phyloP scores from a whole-genome alignment of 2,888 invertebrate genomes.

The Trimorus sp. region DNA sequence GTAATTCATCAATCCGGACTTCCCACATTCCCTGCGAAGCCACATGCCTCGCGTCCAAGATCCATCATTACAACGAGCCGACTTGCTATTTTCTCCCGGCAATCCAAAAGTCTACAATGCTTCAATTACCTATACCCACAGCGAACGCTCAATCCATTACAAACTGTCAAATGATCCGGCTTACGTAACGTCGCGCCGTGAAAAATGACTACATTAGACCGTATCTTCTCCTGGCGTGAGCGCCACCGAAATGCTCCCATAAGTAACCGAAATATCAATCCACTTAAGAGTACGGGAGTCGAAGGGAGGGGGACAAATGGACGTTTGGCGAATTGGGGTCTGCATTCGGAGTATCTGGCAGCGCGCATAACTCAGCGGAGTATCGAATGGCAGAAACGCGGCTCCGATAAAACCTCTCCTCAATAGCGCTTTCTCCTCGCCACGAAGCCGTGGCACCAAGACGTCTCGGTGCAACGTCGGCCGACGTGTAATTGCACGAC shows the following conservation, averaged over 20 bases:
- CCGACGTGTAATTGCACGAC: constrained; percentile 61
- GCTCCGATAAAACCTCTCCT: constrained; percentile 60
- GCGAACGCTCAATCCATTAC: constrained; percentile 38
- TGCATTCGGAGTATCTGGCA: not conserved
- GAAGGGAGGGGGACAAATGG: not conserved
- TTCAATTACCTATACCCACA: constrained; percentile 46
- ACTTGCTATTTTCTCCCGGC: constrained; percentile 26
- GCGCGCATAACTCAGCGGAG: constrained; percentile 42
- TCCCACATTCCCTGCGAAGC: no score
- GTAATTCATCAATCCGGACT: no score
- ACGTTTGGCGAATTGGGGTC: constrained; percentile 23
- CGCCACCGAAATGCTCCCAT: not conserved
- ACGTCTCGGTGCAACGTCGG: constrained; percentile 34
- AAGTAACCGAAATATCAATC: constrained; percentile 35
- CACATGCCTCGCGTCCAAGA: not conserved
- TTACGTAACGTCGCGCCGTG: constrained; percentile 29
- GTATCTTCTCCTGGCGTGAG: not conserved
- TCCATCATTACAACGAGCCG: constrained; percentile 4
- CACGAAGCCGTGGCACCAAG: constrained; percentile 32
- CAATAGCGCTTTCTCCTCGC: constrained; percentile 50
- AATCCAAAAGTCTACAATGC: constrained; percentile 26
- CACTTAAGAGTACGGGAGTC: not conserved
- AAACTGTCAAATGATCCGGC: constrained; percentile 37
- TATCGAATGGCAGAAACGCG: constrained; percentile 60
- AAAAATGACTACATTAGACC: constrained; percentile 33